Evolutionary conservation across 2,888 invertebrate genomes (phyloP).

Genomic region (Ephialtes manifestator): DNA sequence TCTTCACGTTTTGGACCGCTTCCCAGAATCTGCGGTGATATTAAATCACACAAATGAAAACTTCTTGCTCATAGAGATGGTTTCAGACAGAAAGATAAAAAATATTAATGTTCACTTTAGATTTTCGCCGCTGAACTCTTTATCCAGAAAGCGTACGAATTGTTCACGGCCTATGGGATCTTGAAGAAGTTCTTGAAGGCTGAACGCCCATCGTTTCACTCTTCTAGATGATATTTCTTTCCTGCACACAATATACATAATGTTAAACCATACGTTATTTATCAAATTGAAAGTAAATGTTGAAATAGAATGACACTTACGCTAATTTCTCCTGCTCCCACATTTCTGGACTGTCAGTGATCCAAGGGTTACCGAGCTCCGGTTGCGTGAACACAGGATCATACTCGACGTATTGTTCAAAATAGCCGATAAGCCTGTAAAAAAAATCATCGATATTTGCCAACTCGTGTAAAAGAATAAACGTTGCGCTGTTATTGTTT

Average conservation of each 20-base stretch:
- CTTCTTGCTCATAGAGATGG: background rate
- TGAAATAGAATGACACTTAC: constrained; percentile 86
- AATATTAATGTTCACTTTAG: constrained; percentile 91
- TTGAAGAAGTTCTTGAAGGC: constrained; percentile 96
- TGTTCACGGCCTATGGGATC: constrained; percentile 99
- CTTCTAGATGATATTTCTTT: constrained; percentile 97
- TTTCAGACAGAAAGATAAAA: background rate
- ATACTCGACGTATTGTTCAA: constrained; percentile 98
- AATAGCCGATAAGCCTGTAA: constrained; percentile 94
- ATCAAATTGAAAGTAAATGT: background rate
- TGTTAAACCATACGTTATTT: background rate
- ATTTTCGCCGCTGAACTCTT: constrained; percentile 99
- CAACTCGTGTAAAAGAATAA: constrained; percentile 54
- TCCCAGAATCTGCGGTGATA: constrained; percentile 94
- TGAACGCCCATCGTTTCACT: constrained; percentile 99
- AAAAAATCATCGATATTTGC: constrained; percentile 65
- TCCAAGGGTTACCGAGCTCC: constrained; percentile 99
- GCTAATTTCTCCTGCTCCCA: constrained; percentile 98
- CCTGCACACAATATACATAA: constrained; percentile 85
- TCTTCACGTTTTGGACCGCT: constrained; percentile 96
- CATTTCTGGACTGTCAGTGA: constrained; percentile 97
- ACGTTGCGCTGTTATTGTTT: constrained; percentile 34
- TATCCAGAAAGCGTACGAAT: constrained; percentile 97
- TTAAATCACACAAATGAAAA: constrained; percentile 1
- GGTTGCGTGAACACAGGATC: constrained; percentile 97